Evolutionary conservation across 2,888 invertebrate genomes (phyloP), one percentile per base, ranked within the genome.

Genomic region (Drosophila lacicola): DNA sequence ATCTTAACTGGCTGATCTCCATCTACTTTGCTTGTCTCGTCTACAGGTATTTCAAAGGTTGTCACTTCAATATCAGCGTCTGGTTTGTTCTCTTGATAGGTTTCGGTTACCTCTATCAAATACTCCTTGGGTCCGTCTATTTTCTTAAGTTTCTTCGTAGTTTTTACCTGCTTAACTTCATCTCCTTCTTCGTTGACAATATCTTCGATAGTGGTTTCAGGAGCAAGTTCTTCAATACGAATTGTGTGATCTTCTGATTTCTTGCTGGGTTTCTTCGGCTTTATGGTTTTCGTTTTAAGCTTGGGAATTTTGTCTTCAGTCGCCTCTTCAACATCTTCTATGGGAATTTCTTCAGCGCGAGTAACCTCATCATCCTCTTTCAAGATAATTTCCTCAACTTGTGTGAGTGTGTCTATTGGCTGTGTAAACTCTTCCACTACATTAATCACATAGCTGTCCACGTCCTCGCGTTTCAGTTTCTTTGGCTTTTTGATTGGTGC

Each of bases 51-150:
- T 45, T 81, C 91, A 49, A 90, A 89, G 58, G 91, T 91, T 29
- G 91, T 91, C 13, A 93, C 90, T 17, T 92, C 90, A 2, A 92
- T 91, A 37, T 92, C 87, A 9, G 93, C 93, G 88, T 93, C 90
- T 3, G 88, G 84, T 21, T 92, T 89, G 5, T 90, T 91, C 60
- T 93, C 92, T 73, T 92, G 90, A 72, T 92, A 89, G 0, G 92
- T 90, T 8, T 92, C 92, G 0, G 90, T 81, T 44, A 92, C 90
- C 83, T 91, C 89, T 19, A 90, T 90, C 3, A 91, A 68, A 76
- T 92, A 92, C 67, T 93, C 91, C 66, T 93, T 92, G 73, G 88
- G 88, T 3, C 92, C 90, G 67, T 91, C 90, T 14, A 85, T 90
- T 70, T 92, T 93, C 70, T 91, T 92, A 11, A 92, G 81, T 67